These are phyloP conservation scores for Rhyacophila evoluta DNA, from an alignment of 2,888 invertebrate species.

Conservation along the genomic window DNA sequence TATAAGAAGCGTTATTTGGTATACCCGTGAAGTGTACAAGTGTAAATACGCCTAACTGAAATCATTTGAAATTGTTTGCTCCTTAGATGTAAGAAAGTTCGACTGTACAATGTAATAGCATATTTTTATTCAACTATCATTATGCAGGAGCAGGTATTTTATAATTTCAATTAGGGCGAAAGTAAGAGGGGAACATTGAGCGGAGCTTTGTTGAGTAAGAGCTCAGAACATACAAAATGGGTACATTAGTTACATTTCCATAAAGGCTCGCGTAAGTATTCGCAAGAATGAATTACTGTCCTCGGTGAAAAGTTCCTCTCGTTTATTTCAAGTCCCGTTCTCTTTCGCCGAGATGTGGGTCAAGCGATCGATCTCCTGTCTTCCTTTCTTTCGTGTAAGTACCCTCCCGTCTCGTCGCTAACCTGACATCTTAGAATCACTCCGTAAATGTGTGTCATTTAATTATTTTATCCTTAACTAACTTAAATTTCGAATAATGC, in stretches of 20 bases:
- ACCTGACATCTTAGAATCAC: not conserved
- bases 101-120: too few relatives aligned
- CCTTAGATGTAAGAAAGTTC: too few relatives aligned
- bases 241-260: not conserved
- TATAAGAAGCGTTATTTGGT: too few relatives aligned
- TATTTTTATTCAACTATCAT: too few relatives aligned
- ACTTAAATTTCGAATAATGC: too few relatives aligned
- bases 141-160: too few relatives aligned
- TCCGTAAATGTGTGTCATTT: not conserved
- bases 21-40: too few relatives aligned
- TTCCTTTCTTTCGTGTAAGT: not conserved
- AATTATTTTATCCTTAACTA: too few relatives aligned
- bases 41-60: too few relatives aligned
- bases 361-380: slow-evolving; percentile 8
- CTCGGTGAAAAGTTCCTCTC: not conserved
- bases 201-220: not conserved
- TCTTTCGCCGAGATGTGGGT: slow-evolving; percentile 15
- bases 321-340: not conserved
- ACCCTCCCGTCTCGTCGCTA: not conserved
- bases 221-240: not conserved
- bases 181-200: not conserved
- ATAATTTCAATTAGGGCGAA: not conserved
- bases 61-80: too few relatives aligned
- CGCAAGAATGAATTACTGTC: slow-evolving; percentile 1
- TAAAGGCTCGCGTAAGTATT: not conserved